Conservation (phyloP, 2,797 vertebrate species). For the Heliangelus exortis region DNA sequence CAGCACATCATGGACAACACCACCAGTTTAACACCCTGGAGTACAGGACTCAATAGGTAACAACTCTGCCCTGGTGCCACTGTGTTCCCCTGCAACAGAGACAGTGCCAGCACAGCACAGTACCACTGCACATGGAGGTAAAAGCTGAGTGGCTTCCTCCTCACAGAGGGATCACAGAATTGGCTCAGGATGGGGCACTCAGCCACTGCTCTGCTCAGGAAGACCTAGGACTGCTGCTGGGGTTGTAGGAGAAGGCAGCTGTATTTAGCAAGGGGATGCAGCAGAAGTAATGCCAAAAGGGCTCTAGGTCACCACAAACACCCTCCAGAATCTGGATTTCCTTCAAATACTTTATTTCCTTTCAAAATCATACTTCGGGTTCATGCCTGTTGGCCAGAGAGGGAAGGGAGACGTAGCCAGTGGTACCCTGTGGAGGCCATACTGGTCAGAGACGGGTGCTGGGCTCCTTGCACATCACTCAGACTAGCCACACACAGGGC, state of each 20-base stretch:
- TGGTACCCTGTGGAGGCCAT: not conserved
- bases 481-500: accelerated
- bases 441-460: not conserved
- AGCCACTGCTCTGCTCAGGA: not conserved
- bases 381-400: not conserved
- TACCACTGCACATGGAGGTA: accelerated
- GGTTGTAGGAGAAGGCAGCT: not conserved
- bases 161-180: accelerated
- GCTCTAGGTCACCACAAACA: not conserved
- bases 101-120: not conserved
- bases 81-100: not conserved
- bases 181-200: not conserved
- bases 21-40: accelerated
- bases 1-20: not conserved
- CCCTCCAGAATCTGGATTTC: not conserved
- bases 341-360: not conserved
- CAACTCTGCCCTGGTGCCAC: not conserved
- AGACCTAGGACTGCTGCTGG: not conserved
- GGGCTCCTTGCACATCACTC: not conserved
- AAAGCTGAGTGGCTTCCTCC: not conserved
- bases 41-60: not conserved
- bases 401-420: not conserved
- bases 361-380: not conserved
- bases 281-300: not conserved
- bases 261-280: not conserved